A percentile compares a stretch with the other conserved stretches of the same genome.
phyloP scores from a whole-genome alignment of 2,888 invertebrate genomes.

The Drosophila testacea region DNA sequence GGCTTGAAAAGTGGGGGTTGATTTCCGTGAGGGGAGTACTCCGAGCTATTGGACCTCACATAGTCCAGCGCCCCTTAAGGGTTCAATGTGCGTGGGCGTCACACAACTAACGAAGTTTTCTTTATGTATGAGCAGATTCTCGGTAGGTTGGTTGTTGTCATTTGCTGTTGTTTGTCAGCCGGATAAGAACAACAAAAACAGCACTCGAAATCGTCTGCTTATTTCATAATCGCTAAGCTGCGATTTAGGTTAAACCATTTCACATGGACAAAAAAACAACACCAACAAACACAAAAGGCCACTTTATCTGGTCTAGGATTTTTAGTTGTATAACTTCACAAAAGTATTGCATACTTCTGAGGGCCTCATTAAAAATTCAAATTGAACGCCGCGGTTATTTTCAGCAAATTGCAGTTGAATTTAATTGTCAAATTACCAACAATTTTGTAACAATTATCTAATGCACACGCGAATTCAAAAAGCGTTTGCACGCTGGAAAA shows the following conservation, averaged over 20 bases:
- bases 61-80: constrained; percentile 10
- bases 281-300: constrained; percentile 1
- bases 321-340: neutral
- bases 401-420: constrained; percentile 14
- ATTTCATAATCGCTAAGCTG: constrained; percentile 68
- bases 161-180: constrained; percentile 7
- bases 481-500: constrained; percentile 60
- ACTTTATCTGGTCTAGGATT: neutral
- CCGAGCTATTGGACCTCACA: constrained; percentile 14
- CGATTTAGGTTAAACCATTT: constrained; percentile 59
- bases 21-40: constrained; percentile 1
- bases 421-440: constrained; percentile 36
- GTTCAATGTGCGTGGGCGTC: constrained; percentile 49
- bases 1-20: constrained; percentile 17
- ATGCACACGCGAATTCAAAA: constrained; percentile 26
- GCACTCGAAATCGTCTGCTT: constrained; percentile 50
- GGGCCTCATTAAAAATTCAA: constrained; percentile 15
- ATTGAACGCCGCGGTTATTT: neutral
- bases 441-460: constrained; percentile 34
- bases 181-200: constrained; percentile 24
- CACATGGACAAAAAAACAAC: constrained; percentile 13
- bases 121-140: constrained; percentile 11
- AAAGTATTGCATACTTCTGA: constrained; percentile 32
- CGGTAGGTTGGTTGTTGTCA: constrained; percentile 17
- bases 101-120: constrained; percentile 10